phyloP scores from a whole-genome alignment of 2,797 vertebrate species.

The Eupleurogrammus muticus region DNA sequence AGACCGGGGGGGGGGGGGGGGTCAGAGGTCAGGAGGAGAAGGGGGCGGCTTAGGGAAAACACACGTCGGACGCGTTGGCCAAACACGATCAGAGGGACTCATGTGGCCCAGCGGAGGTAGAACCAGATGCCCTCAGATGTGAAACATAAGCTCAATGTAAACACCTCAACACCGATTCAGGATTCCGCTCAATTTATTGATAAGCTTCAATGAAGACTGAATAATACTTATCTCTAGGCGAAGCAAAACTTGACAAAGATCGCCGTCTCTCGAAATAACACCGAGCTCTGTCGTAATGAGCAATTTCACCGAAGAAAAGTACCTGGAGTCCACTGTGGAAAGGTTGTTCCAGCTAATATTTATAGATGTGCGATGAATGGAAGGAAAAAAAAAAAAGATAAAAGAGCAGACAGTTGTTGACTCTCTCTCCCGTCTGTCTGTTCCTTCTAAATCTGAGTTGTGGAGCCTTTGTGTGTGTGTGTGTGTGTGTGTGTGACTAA shows the following conservation, averaged over 20 bases:
- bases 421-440: constrained; percentile 64
- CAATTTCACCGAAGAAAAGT: constrained; percentile 59
- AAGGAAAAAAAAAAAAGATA: constrained; percentile 71
- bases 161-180: constrained; percentile 53
- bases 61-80: constrained; percentile 74
- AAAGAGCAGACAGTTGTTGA: constrained; percentile 72
- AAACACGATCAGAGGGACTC: constrained; percentile 78
- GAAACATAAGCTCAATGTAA: constrained; percentile 67
- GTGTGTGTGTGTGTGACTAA: constrained; percentile 59
- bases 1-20: constrained; percentile 72
- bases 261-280: constrained; percentile 65
- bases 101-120: constrained; percentile 70
- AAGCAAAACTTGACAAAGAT: constrained; percentile 34
- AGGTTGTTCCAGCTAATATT: constrained; percentile 73
- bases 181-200: constrained; percentile 46
- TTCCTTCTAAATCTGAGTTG: constrained; percentile 66
- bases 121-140: constrained; percentile 73
- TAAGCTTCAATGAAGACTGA: constrained; percentile 30
- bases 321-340: constrained; percentile 72
- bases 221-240: constrained; percentile 28
- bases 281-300: constrained; percentile 62
- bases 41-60: constrained; percentile 75
- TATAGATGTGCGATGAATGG: constrained; percentile 69
- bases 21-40: constrained; percentile 80
- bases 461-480: constrained; percentile 38